Conservation (phyloP, 2,888 invertebrate species). For the Bimastos eiseni region DNA sequence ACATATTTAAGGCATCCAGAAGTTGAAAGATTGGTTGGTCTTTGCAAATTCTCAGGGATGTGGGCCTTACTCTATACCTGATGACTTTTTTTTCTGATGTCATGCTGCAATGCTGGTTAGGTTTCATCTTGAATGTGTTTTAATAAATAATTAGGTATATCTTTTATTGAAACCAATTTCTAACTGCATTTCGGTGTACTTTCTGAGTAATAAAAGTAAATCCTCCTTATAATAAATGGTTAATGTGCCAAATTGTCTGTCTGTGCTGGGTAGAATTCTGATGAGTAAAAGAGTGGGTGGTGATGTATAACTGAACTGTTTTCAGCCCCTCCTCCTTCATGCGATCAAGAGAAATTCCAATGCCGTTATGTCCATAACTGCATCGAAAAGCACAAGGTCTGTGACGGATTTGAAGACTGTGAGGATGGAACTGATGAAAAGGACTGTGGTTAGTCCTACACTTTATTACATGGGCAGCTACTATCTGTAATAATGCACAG, state of each 20-base stretch:
- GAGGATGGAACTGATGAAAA: slow-evolving; percentile 43
- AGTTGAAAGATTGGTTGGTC: not conserved
- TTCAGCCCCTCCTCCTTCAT: not conserved
- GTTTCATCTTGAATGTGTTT: not conserved
- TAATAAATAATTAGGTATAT: too few species aligned
- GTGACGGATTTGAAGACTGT: slow-evolving; percentile 35
- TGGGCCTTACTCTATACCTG: not conserved
- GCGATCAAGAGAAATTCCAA: not conserved
- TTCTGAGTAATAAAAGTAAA: too few species aligned
- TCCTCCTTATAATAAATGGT: too few species aligned
- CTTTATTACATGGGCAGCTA: not conserved
- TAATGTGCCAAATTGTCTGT: too few species aligned
- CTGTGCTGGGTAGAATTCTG: too few species aligned
- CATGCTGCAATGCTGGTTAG: not conserved
- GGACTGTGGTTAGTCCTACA: slow-evolving; percentile 39
- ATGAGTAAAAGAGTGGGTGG: too few species aligned
- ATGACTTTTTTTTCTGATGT: not conserved
- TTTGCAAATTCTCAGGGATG: not conserved
- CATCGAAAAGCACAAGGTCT: slow-evolving; percentile 22
- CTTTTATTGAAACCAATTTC: too few species aligned
- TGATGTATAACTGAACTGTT: not conserved
- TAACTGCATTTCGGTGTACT: too few species aligned
- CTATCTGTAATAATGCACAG: not conserved
- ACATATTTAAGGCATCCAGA: not conserved
- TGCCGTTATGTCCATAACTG: not conserved